Evolutionary conservation across 2,888 invertebrate species (phyloP), one percentile per base, ranked within the genome.

Genomic region (Cantharis nigra): DNA sequence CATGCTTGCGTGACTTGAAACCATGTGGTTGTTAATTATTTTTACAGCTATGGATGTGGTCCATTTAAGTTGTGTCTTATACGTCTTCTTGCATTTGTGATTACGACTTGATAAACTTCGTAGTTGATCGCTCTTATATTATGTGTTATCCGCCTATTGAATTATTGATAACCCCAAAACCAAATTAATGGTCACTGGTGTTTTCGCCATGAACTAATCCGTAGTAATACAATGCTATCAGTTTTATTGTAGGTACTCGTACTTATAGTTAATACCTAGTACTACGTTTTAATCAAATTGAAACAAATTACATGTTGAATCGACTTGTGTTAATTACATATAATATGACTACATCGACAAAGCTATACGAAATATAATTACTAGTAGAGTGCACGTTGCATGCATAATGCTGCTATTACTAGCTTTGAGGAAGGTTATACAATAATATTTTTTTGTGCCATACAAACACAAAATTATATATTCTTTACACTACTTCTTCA

Each of bases 391-490:
- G 72, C 74, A 71, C 75, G 71, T 75, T 78, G 79, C 80, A 80
- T 80, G 80, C 77, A 78, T 81, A 82, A 81, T 81, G 80, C 80
- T 80, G 79, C 78, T 75, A 80, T 79, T 81, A 82, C 81, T 80
- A 83, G 80, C 79, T 78, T 79, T 82, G 79, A 79, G 81, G 83
- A 83, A 84, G 84, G 84, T 83, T 84, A 82, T 81, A 82, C 80
- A 83, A 82, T 81, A 79, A 79, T 75, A 75, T 71, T 70, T 70
- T 72, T 72, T 69, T 49, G 49, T 49, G n/a, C 7, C 49, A 49
- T 49, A 49, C 49, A 49, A 49, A 49, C 49, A 49, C 49, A 49
- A 49, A 49, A 49, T 49, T 49, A 49, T 49, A 49, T 49, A 49
- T 49, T 49, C 49, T 49, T 49, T 49, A 49, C 49, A 49, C 49